Evolutionary conservation across 2,797 vertebrate genomes (phyloP), one percentile per base, ranked within the genome.

Genomic region (Anguilla obscura): DNA sequence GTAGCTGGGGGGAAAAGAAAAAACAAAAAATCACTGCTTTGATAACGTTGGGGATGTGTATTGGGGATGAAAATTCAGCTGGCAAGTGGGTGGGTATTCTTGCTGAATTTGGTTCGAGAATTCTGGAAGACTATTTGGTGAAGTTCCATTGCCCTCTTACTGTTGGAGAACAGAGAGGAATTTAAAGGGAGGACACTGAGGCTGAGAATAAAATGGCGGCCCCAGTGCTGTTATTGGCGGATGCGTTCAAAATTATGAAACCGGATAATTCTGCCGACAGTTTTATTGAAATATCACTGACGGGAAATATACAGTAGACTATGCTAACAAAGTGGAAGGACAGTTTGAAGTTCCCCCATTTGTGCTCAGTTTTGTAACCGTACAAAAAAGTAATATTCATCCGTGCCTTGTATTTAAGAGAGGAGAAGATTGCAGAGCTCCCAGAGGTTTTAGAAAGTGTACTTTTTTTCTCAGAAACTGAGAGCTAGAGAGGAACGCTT

Each of bases 351-450:
- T 94, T 95, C 94, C 93, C 93, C 93, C 96, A 95, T 95, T 92
- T 94, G 92, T 95, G 94, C 97, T 97, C 96, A 97, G 97, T 96
- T 97, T 97, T 97, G 96, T 97, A 79, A 79, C 97, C 97, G 97
- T 97, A 97, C 95, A 98, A 96, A 95, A 95, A 96, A 97, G 97
- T 97, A 94, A 96, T 98, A 98, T 97, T 99, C 97, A 98, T 99
- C 40, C 97, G 99, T 99, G 99, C 99, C 98, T 99, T 99, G 98
- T 98, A 97, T 97, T 96, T 96, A 94, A 94, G 90, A 90, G 87
- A 88, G 94, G 90, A 94, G 90, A 90, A 90, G 95, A 95, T 96
- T 90, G 90, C 89, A 91, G 89, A 89, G 92, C 90, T 71, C 92
- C 95, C 94, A 92, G 94, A 95, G 96, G 96, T 95, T 94, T 95